Base-by-base conservation (phyloP, 1,140 invertebrate species). In the Cataglyphis hispanica region DNA sequence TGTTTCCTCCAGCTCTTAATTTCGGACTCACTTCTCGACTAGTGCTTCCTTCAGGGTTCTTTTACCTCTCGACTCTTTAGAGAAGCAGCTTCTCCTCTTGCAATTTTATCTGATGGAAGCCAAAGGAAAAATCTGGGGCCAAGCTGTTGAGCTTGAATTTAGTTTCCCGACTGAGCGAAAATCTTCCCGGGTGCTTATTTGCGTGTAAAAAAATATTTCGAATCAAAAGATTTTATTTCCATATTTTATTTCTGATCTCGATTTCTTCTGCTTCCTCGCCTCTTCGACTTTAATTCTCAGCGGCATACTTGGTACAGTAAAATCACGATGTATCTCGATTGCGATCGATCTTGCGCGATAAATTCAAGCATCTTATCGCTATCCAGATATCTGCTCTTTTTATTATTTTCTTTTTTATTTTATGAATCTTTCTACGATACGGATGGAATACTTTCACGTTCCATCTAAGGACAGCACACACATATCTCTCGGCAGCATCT, bases 51-150 rank as follows among this genome's bases (percentile, higher is more conserved):
- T 50, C 8, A n/a, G 5, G 72, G 46, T 64, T 84, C 60, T 84
- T 84, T 84, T 66, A 74, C 67, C 64, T 83, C 67, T 58, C 25
- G 25, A n/a, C 13, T 74, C 78, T 83, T 83, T 83, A 74, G 67
- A 74, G 67, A 83, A 83, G 78, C 78, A 83, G 78, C 78, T 83
- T 72, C 53, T 83, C n/a, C 37, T 74, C 78, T 53, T 83, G 78
- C 78, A 83, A 83, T 83, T 83, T 83, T 83, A 83, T 83, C 67
- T 83, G 78, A 83, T 83, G 40, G 67, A 60, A 83, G 78, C 37
- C 37, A 46, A 83, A 40, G 67, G 78, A 83, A 83, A 83, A 83
- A 83, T 27, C 67, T 25, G 19, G 67, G 37, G 25, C 78, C 78
- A 83, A 83, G 78, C 78, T 83, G 78, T 74, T 81, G 66, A 81